Base-by-base conservation (phyloP, 2,797 vertebrate genomes). In the Gallinago nigripennis region DNA sequence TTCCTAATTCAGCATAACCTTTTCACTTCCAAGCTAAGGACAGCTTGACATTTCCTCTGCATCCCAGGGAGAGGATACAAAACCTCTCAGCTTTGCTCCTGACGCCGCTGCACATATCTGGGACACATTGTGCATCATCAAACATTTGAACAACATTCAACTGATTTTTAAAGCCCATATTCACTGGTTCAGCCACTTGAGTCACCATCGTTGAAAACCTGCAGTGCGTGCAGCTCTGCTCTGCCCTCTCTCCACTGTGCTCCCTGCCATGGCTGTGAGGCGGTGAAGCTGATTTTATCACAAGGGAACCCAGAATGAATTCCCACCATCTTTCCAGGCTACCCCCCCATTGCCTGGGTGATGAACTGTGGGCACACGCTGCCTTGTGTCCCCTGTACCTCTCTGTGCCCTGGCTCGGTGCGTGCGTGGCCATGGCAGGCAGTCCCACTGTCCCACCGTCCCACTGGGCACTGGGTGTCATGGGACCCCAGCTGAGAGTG, bases 21-120 rank as follows among this genome's bases (percentile, higher is more conserved):
- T 86, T 90, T 45, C 75, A 46, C 70, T 92, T 76, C 46, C 90
- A 65, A 41, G 88, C 73, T 71, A 82, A 94, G 78, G 94, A 94
- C 90, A 77, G 84, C 61, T 58, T 57, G 63, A 84, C 81, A 72
- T 92, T 88, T 79, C 58, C 27, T 77, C 58, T 69, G 86, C 41
- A 21, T 71, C 83, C 73, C 81, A 35, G 73, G 31, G 73, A 83
- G 83, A 85, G 41, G 54, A 66, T 88, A 3, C 61, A 64, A 53
- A 86, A 51, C 80, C 30, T 70, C 66, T 72, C 77, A 72, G 66
- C 64, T 65, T 51, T 39, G 45, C 25, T 82, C 11, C 57, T 4
- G 8, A 4, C 1, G 2, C 66, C 0, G 0, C 56, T 56, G 84
- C 76, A 66, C 43, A 8, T 60, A 71, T 53, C 75, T 24, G 72